Conservation (phyloP, 2,888 invertebrate genomes). For the Liodrosophila aerea region DNA sequence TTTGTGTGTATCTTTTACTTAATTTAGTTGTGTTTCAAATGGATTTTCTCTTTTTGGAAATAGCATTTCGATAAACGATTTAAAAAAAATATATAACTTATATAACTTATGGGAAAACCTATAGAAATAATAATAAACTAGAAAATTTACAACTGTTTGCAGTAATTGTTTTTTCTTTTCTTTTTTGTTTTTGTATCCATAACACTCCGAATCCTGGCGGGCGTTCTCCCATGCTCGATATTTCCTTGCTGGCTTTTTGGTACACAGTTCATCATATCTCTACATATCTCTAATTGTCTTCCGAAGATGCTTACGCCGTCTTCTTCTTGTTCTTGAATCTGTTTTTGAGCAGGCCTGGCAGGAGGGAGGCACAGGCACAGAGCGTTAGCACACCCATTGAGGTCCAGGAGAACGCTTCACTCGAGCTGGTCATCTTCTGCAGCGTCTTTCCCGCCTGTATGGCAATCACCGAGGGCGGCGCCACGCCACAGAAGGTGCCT, state of each 20-base stretch:
- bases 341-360: constrained; percentile 94
- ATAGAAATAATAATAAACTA: constrained; percentile 24
- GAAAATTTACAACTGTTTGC: constrained; percentile 6
- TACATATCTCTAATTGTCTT: not conserved
- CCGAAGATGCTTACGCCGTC: constrained; percentile 44
- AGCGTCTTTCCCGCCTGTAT: constrained; percentile 99
- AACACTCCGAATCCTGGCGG: no score
- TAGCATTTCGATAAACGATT: constrained; percentile 24
- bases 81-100: constrained; percentile 1
- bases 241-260: constrained; percentile 32
- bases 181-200: not conserved
- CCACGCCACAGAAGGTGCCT: constrained; percentile 98
- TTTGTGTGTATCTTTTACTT: not conserved
- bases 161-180: constrained; percentile 10
- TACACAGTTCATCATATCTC: constrained; percentile 16
- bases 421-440: constrained; percentile 94
- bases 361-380: constrained; percentile 91
- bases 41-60: constrained; percentile 37
- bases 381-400: constrained; percentile 90
- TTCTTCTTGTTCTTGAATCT: constrained; percentile 86
- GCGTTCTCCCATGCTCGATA: no score
- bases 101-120: constrained; percentile 1
- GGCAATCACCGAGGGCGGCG: constrained; percentile 98
- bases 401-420: constrained; percentile 93
- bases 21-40: not conserved